These are phyloP conservation scores for Laticauda laticaudata DNA, from an alignment of 2,113 vertebrate genomes.

Conservation along the genomic window DNA sequence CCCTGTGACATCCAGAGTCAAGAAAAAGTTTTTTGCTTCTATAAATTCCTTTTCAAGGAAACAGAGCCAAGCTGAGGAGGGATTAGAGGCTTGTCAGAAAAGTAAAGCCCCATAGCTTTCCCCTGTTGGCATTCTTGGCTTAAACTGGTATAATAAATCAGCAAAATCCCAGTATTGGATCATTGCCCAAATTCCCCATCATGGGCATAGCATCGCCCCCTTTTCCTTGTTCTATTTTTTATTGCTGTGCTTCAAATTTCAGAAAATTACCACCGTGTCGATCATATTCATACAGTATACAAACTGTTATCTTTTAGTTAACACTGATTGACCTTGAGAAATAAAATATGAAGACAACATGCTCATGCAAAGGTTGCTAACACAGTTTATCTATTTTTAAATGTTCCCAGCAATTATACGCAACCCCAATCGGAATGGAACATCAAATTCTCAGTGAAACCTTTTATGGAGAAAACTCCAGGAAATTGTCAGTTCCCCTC, in stretches of 20 bases:
- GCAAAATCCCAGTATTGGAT: background rate
- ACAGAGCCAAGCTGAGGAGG: background rate
- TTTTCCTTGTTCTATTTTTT: background rate
- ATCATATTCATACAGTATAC: background rate
- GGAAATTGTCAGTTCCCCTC: background rate
- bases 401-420: slow-evolving; percentile 25
- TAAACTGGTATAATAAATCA: background rate
- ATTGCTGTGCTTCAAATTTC: background rate
- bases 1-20: background rate
- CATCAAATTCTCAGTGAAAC: background rate
- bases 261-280: background rate
- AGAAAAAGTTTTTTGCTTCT: background rate
- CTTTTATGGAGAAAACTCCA: background rate
- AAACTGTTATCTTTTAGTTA: background rate
- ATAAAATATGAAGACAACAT: slow-evolving; percentile 25
- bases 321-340: slow-evolving; percentile 22
- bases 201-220: background rate
- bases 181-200: background rate
- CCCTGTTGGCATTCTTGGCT: slow-evolving; percentile 9
- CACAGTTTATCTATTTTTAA: slow-evolving; percentile 40
- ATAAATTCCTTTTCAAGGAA: background rate
- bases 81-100: background rate
- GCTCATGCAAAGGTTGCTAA: slow-evolving; percentile 13
- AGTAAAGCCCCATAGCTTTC: background rate
- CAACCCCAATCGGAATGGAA: slow-evolving; percentile 10